Evolutionary conservation across 1,140 invertebrate species (phyloP).

Genomic region (Heliconius congener): DNA sequence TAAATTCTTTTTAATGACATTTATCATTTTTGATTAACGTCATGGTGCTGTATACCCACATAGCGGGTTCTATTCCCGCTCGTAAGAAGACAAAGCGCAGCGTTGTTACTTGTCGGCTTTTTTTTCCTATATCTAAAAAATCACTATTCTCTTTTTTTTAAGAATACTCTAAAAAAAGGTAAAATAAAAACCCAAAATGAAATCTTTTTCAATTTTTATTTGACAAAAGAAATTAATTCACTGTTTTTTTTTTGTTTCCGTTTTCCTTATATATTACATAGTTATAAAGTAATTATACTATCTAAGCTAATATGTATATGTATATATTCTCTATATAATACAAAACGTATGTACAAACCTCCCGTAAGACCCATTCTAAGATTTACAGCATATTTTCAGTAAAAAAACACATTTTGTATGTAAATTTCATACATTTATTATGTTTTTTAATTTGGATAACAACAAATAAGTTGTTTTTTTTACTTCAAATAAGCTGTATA

Average conservation of each 20-base stretch:
- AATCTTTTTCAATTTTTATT: constrained; percentile 75
- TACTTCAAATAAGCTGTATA: constrained; percentile 47
- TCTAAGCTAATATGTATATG: constrained; percentile 74
- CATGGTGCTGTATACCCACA: no score
- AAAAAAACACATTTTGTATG: neutral
- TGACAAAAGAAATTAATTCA: constrained; percentile 80
- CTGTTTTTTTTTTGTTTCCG: constrained; percentile 68
- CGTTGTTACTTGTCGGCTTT: no score
- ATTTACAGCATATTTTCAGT: constrained; percentile 44
- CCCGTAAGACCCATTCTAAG: constrained; percentile 69
- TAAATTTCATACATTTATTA: neutral
- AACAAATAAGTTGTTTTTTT: constrained; percentile 13
- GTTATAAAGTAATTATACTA: constrained; percentile 77
- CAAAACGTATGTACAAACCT: constrained; percentile 77
- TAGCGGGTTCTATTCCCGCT: no score
- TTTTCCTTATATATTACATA: constrained; percentile 77
- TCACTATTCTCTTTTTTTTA: no score
- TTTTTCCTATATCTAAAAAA: no score
- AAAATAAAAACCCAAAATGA: constrained; percentile 61
- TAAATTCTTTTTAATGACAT: no score
- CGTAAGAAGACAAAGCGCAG: no score
- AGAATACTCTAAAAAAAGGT: neutral
- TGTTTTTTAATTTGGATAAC: no score
- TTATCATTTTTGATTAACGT: no score
- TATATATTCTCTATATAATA: constrained; percentile 77